Conservation (phyloP, 2,797 vertebrate genomes). For the Caiman crocodilus region DNA sequence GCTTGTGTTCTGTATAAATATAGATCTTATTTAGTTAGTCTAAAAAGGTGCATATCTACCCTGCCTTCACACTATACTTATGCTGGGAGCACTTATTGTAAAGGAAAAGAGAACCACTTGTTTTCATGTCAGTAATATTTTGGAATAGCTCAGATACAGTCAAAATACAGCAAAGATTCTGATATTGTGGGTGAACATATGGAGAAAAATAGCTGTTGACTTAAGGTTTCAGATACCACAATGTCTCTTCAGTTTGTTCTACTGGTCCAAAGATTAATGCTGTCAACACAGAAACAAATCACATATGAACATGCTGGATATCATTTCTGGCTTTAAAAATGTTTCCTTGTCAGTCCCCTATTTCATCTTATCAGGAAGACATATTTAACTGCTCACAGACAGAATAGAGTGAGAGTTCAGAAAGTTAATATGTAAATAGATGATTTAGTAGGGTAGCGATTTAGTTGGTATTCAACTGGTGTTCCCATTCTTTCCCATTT, state of each 20-base stretch:
- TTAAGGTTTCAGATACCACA: background rate
- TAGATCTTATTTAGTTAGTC: too few relatives aligned
- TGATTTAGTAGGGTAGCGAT: too few relatives aligned
- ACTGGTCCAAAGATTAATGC: background rate
- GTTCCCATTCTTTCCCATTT: background rate
- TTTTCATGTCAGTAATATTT: background rate
- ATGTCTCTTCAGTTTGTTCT: background rate
- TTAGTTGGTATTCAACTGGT: background rate
- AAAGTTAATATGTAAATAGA: background rate
- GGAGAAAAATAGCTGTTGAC: background rate
- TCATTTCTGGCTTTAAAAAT: background rate
- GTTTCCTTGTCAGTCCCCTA: background rate
- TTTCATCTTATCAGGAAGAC: background rate
- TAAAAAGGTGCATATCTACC: too few relatives aligned
- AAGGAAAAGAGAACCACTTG: background rate
- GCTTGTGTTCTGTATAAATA: too few relatives aligned
- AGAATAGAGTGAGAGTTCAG: background rate
- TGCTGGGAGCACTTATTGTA: background rate
- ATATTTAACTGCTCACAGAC: background rate
- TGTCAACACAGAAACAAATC: background rate
- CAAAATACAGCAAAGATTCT: background rate
- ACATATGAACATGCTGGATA: background rate
- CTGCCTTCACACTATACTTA: background rate
- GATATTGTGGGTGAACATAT: background rate
- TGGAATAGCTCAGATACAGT: background rate